These are phyloP conservation scores for Pyrrhosoma nymphula DNA, from an alignment of 2,888 invertebrate species.

Conservation along the genomic window DNA sequence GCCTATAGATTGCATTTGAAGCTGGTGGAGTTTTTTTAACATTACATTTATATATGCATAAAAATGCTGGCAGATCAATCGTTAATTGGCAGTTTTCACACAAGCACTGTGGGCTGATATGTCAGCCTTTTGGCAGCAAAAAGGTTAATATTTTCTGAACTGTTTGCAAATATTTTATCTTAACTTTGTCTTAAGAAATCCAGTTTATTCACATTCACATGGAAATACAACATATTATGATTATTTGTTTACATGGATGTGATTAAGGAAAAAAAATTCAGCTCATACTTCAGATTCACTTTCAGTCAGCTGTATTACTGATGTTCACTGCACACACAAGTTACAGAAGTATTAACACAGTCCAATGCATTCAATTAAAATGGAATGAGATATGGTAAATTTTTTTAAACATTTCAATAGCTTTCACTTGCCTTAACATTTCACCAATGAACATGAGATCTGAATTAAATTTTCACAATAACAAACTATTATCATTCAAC, in stretches of 20 bases:
- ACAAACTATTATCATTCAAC: not conserved
- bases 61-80: too few relatives aligned
- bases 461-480: not conserved
- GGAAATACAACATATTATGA: not conserved
- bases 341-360: conserved; percentile 30
- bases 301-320: conserved; percentile 64
- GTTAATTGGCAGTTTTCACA: too few relatives aligned
- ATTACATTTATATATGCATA: too few relatives aligned
- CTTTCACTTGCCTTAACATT: conserved; percentile 1
- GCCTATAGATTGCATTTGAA: too few relatives aligned
- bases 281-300: not conserved
- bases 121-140: too few relatives aligned
- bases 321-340: not conserved
- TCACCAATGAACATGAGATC: not conserved
- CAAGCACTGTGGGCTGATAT: too few relatives aligned
- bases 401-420: not conserved
- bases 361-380: conserved; percentile 53
- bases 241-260: conserved; percentile 25
- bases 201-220: not conserved
- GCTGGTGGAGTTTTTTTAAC: too few relatives aligned
- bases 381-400: not conserved
- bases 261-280: not conserved
- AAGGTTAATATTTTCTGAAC: not conserved
- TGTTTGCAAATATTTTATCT: not conserved
- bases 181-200: not conserved